A percentile compares a stretch with the other conserved stretches of the same genome.
Conservation (phyloP, 2,797 vertebrate genomes). For the Ctenopoma multispine region DNA sequence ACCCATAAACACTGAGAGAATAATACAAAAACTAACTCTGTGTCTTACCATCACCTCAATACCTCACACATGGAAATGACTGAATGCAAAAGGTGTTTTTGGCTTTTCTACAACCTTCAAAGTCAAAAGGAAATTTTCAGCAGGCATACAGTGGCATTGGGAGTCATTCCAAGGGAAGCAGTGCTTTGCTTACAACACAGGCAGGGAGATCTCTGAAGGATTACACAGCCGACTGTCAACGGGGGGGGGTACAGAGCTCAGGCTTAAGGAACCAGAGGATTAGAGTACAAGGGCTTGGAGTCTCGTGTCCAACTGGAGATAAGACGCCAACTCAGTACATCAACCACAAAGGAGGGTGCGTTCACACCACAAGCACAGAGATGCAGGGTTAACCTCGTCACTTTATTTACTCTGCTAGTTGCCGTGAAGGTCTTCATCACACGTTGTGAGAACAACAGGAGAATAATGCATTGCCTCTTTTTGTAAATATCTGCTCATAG, state of each 20-base stretch:
- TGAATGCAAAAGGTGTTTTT: conserved; percentile 40
- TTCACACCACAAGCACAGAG: conserved; percentile 32
- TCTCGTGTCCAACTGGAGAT: conserved; percentile 71
- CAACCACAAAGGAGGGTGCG: conserved; percentile 45
- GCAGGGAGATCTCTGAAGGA: conserved; percentile 76
- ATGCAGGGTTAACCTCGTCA: conserved; percentile 51
- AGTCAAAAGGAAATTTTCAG: conserved; percentile 58
- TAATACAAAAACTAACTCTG: background rate
- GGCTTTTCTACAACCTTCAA: conserved; percentile 45
- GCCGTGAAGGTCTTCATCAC: conserved; percentile 54
- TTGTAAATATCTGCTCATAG: conserved; percentile 77
- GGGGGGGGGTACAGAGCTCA: conserved; percentile 71
- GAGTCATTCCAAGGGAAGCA: conserved; percentile 51
- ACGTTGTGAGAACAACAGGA: conserved; percentile 47
- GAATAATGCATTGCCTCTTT: conserved; percentile 51
- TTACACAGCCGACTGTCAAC: conserved; percentile 72
- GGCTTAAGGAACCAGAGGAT: conserved; percentile 79
- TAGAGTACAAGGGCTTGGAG: conserved; percentile 71
- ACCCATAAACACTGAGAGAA: background rate
- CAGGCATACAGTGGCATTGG: conserved; percentile 35
- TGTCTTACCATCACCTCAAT: background rate
- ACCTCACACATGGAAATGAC: conserved; percentile 46
- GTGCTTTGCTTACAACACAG: conserved; percentile 67
- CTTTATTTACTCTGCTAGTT: conserved; percentile 59
- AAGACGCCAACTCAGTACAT: conserved; percentile 59